Base-by-base conservation (phyloP, 2,888 invertebrate species). In the Rosalia funebris region DNA sequence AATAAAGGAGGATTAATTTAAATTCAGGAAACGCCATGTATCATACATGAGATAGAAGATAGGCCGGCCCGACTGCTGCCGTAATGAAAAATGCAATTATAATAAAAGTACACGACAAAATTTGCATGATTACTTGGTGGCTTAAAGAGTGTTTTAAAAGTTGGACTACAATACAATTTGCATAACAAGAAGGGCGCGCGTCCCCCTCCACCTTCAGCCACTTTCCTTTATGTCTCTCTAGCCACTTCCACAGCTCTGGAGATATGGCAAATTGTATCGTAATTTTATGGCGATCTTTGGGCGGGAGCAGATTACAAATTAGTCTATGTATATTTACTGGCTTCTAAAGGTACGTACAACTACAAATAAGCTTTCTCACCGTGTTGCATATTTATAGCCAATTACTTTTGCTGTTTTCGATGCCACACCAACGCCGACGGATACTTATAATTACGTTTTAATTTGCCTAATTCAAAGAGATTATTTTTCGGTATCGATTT, bases 81-180 rank as follows among this genome's bases (percentile, higher is more conserved):
- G 60, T 73, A 73, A 72, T 71, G 69, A 74, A 74, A 74, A 74
- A 73, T 70, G 70, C 69, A 74, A 75, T 75, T 75, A 74, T 74
- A 74, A 73, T 74, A 74, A 71, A 74, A 71, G 74, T 71, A 69
- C 69, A 71, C 66, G 70, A 57, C 55, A 52, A 67, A 75, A 76
- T 76, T 76, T 76, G 74, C 76, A 76, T 75, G 74, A 75, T 73
- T 71, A 74, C 71, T 65, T 65, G 64, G 65, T 64, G 75, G 77
- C 77, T 77, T 77, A 78, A 79, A 78, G 77, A 73, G 76, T 76
- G 75, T 79, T 80, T 78, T 78, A 80, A 81, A 80, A 79, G 78
- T 80, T 79, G 74, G 77, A 77, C 78, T 79, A 79, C 78, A 77
- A 77, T 77, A 72, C 76, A 77, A 79, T 81, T 81, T 81, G 77